A percentile compares a stretch with the other conserved stretches of the same genome.
These are phyloP conservation scores for Elephantulus edwardii DNA, from an alignment of 2,113 vertebrate species.

Conservation along the genomic window DNA sequence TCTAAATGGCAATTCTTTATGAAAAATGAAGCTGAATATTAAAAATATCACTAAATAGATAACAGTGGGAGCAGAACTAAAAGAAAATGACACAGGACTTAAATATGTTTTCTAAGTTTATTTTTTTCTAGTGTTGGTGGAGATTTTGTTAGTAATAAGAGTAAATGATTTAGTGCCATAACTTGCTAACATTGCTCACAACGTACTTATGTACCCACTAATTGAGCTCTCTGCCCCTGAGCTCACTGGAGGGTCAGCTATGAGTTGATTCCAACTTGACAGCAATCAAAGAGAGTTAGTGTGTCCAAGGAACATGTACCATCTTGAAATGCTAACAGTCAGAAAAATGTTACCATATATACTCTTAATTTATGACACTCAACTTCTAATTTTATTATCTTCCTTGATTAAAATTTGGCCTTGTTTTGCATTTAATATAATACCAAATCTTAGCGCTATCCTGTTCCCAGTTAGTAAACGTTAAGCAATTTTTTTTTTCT, in stretches of 20 bases:
- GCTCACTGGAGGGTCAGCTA: too few species aligned
- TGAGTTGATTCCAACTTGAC: too few species aligned
- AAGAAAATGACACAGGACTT: neutral
- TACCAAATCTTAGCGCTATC: neutral
- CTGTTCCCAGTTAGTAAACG: neutral
- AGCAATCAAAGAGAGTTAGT: too few species aligned
- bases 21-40: constrained; percentile 21
- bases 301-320: neutral
- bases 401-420: neutral
- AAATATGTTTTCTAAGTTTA: neutral
- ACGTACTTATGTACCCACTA: neutral
- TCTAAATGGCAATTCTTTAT: neutral
- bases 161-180: neutral
- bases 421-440: constrained; percentile 19
- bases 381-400: neutral
- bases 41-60: neutral
- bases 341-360: neutral
- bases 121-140: neutral
- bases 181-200: neutral
- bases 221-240: neutral
- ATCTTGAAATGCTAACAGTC: constrained; percentile 8
- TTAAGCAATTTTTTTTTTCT: neutral
- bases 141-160: neutral
- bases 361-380: constrained; percentile 39
- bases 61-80: neutral